Evolutionary conservation across 2,888 invertebrate genomes (phyloP), one percentile per base, ranked within the genome.

Genomic region (Lysandra bellargus): DNA sequence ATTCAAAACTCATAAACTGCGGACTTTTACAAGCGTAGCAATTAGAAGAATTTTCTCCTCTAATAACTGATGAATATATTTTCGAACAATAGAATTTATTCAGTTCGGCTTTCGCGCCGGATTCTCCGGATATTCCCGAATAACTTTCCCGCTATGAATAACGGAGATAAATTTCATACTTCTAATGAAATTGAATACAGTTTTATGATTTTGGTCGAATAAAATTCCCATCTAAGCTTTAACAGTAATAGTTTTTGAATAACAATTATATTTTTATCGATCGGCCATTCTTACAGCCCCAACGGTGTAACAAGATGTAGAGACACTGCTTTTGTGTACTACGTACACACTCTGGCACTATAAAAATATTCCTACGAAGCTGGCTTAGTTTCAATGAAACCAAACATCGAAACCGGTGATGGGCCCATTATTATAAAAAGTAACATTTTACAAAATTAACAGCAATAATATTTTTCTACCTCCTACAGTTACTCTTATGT

Each of bases 41-140:
- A 69, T 69, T 69, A 69, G 17, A 69, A 69, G 14, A 69, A 69
- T 69, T 69, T 37, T 69, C 33, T 9, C 69, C 69, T 17, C 69
- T 69, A 69, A 69, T 69, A 69, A 33, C 69, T 69, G 69, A 69
- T 69, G 69, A 69, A 69, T 69, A 69, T 69, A 14, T 69, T 69
- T 37, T 30, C 69, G 69, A 69, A 69, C 69, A 69, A 37, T 69
- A 69, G 69, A 69, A 69, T 69, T 37, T 69, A 69, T 37, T 69
- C 69, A 37, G 69, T 69, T 69, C 69, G 14, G 33, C 14, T 33
- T 37, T 69, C 14, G 37, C 30, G 17, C 37, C 33, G 69, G 69
- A 69, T 14, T 69, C 33, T 14, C 14, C 33, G 23, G 69, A 69
- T 69, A 37, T 69, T 37, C 33, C 14, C 17, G 17, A 37, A 69